phyloP scores from a whole-genome alignment of 2,888 invertebrate species.

The Crocallis elinguaria region DNA sequence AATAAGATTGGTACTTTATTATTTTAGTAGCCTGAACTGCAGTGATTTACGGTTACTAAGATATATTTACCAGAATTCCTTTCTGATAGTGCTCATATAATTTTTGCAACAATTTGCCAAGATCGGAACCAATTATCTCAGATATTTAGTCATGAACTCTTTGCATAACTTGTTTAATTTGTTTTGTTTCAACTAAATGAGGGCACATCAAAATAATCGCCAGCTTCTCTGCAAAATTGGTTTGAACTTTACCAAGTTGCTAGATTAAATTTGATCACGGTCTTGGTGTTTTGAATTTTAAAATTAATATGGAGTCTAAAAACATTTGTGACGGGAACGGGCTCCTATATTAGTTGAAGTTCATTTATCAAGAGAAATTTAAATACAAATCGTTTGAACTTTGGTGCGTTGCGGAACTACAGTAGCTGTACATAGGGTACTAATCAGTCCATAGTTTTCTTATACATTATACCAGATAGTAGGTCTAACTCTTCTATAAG shows the following conservation, averaged over 20 bases:
- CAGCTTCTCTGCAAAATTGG: slow-evolving; percentile 34
- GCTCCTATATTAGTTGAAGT: too few species aligned
- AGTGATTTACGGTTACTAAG: too few species aligned
- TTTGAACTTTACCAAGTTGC: slow-evolving; percentile 28
- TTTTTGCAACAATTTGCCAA: slow-evolving; percentile 13
- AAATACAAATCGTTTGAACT: too few species aligned
- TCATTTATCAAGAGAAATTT: too few species aligned
- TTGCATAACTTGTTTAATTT: slow-evolving; percentile 35
- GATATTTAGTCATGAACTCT: slow-evolving; percentile 30
- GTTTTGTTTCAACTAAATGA: slow-evolving; percentile 34
- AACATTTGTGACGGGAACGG: background rate
- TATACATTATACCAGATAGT: too few species aligned
- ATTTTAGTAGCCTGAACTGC: too few species aligned
- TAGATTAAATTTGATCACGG: slow-evolving; percentile 28
- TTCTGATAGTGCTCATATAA: slow-evolving; percentile 1
- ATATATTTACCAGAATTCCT: background rate
- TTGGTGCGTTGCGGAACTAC: too few species aligned
- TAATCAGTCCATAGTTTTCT: too few species aligned
- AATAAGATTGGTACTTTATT: too few species aligned
- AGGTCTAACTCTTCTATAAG: too few species aligned
- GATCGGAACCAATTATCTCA: slow-evolving; percentile 22
- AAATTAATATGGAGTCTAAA: background rate
- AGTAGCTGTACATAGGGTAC: too few species aligned
- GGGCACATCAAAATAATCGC: slow-evolving; percentile 37
- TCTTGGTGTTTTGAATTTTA: slow-evolving; percentile 17